A percentile compares a stretch with the other conserved stretches of the same genome.
phyloP scores from a whole-genome alignment of 2,888 invertebrate species.

The Papilio demoleus region DNA sequence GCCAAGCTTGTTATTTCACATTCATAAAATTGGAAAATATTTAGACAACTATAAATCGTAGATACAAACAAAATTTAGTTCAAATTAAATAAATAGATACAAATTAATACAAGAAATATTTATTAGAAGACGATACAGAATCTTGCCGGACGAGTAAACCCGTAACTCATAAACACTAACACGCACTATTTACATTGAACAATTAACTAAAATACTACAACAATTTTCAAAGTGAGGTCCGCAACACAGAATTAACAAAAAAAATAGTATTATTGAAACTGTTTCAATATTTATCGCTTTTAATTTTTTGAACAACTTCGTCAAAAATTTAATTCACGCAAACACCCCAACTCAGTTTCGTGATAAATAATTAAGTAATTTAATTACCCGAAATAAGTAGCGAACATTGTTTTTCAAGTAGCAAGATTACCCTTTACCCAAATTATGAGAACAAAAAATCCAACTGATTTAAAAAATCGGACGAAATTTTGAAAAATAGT shows the following conservation, averaged over 20 bases:
- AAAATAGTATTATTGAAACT: not conserved
- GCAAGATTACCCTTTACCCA: not conserved
- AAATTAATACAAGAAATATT: no score
- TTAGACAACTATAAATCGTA: not conserved
- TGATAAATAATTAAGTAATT: not conserved
- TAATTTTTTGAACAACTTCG: no score
- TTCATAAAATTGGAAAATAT: not conserved
- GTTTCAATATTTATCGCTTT: not conserved
- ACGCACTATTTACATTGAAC: conserved; percentile 38
- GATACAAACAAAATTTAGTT: not conserved
- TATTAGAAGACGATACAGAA: no score
- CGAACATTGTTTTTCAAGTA: not conserved
- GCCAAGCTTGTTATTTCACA: conserved; percentile 1
- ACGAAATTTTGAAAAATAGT: no score
- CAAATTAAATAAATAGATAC: no score
- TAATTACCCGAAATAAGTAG: not conserved
- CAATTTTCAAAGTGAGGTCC: conserved; percentile 46
- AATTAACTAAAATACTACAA: conserved; percentile 32
- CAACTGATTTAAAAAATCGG: no score
- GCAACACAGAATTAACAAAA: not conserved
- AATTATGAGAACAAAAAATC: not conserved
- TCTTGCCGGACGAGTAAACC: not conserved
- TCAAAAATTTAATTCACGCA: conserved; percentile 32
- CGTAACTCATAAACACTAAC: not conserved
- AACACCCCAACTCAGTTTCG: conserved; percentile 13